Conservation (phyloP, 2,888 invertebrate species). For the Polyommatus icarus region DNA sequence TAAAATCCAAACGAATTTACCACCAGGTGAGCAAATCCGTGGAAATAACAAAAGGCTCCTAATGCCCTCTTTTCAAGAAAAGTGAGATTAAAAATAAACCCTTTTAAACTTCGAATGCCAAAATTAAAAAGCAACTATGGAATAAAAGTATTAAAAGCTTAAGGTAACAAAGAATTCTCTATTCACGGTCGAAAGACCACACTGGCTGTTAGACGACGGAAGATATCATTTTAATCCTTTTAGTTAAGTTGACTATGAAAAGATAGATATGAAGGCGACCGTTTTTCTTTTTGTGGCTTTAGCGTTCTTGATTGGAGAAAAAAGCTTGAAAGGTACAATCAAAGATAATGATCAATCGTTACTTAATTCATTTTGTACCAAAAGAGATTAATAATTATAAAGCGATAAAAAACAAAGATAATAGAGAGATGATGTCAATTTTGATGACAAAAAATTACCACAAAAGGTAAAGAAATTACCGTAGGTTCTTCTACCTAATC, state of each 20-base stretch:
- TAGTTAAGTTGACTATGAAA: conserved; percentile 80
- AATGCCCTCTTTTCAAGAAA: conserved; percentile 64
- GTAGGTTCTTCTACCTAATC: neutral
- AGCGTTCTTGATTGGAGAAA: conserved; percentile 39
- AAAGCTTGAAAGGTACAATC: conserved; percentile 33
- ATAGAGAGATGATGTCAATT: neutral
- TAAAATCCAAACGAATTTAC: conserved; percentile 57
- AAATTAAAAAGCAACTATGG: conserved; percentile 77
- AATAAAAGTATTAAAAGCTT: conserved; percentile 79
- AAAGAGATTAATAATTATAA: conserved; percentile 4
- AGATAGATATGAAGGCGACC: conserved; percentile 69
- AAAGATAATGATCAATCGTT: conserved; percentile 20
- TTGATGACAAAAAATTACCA: neutral
- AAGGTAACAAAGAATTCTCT: conserved; percentile 75
- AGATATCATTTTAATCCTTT: conserved; percentile 81
- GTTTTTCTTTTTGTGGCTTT: conserved; percentile 67
- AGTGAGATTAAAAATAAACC: conserved; percentile 73
- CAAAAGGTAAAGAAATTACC: neutral
- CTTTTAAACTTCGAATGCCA: conserved; percentile 66
- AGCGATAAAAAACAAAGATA: neutral
- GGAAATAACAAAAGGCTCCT: conserved; percentile 58
- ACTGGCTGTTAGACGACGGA: conserved; percentile 76
- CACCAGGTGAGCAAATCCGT: conserved; percentile 58
- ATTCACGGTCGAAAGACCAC: conserved; percentile 76
- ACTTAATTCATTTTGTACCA: neutral